Evolutionary conservation across 35 echinoderm and acorn worm species (phyloP).

Genomic region (Lytechinus pictus): DNA sequence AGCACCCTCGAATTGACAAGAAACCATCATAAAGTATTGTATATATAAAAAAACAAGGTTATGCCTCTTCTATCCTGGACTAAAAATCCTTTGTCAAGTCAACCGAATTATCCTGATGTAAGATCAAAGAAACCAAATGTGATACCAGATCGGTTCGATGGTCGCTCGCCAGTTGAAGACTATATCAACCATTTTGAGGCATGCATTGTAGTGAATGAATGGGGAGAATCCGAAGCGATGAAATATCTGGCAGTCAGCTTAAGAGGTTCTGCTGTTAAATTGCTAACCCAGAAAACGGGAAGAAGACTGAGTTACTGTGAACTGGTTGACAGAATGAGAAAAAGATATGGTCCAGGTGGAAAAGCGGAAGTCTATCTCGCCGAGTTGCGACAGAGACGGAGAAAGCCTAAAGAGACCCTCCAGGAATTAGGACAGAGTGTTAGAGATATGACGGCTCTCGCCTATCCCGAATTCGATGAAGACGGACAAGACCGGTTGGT

Average conservation of each 20-base stretch:
- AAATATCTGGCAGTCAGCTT: no score
- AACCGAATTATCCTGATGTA: not conserved
- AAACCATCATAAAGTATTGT: no score
- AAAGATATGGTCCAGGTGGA: slow-evolving; percentile 32
- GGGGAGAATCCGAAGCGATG: no score
- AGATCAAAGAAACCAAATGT: not conserved
- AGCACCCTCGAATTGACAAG: no score
- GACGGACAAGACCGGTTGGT: no score
- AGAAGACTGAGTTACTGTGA: not conserved
- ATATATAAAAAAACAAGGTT: no score
- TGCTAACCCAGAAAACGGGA: not conserved
- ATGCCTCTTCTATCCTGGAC: no score
- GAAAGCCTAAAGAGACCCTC: slow-evolving; percentile 22
- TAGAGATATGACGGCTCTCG: slow-evolving; percentile 25
- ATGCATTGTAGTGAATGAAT: no score
- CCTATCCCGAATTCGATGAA: no score
- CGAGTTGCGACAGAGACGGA: slow-evolving; percentile 30
- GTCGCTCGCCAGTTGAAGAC: slow-evolving; percentile 44
- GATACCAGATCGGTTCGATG: slow-evolving; percentile 35
- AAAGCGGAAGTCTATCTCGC: slow-evolving; percentile 58
- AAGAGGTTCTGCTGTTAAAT: no score
- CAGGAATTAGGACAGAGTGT: slow-evolving; percentile 46
- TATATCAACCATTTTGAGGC: slow-evolving; percentile 57
- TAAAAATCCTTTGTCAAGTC: not conserved
- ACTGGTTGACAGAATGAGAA: not conserved